phyloP scores from a whole-genome alignment of 2,797 vertebrate genomes.

The Vultur gryphus region DNA sequence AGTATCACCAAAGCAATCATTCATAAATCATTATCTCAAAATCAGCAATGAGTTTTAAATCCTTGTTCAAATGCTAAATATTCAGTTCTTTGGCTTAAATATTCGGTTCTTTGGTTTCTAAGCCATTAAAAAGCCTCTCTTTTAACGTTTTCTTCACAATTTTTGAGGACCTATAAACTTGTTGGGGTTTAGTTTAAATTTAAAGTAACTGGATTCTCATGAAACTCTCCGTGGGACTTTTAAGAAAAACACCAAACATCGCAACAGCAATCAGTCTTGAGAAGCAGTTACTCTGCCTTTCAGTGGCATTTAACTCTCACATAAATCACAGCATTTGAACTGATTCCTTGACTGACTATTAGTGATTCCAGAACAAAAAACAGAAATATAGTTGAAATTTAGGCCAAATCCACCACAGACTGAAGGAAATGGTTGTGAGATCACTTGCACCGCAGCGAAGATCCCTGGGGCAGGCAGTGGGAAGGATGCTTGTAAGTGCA shows the following conservation, averaged over 20 bases:
- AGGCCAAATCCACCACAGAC: slow-evolving; percentile 2
- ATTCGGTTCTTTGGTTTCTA: background rate
- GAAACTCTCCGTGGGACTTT: slow-evolving; percentile 46
- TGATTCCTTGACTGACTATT: slow-evolving; percentile 13
- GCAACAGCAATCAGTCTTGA: slow-evolving; percentile 7
- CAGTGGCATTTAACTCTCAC: slow-evolving; percentile 30
- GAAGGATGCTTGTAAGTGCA: background rate
- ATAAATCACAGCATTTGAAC: slow-evolving; percentile 36
- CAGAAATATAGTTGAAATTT: slow-evolving; percentile 33
- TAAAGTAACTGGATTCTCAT: slow-evolving; percentile 41
- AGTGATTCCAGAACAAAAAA: slow-evolving; percentile 24
- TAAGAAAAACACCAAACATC: slow-evolving; percentile 35
- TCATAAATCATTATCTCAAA: slow-evolving; percentile 17
- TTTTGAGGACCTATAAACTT: slow-evolving; percentile 39
- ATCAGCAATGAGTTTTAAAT: background rate
- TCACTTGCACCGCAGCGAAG: background rate
- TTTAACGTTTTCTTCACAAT: background rate
- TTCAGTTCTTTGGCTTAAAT: background rate
- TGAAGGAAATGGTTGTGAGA: slow-evolving; percentile 34
- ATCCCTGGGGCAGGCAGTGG: background rate
- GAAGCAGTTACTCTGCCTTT: slow-evolving; percentile 33
- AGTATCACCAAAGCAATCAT: background rate
- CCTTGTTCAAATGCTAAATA: background rate
- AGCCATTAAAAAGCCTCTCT: background rate
- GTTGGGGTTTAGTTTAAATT: slow-evolving; percentile 7